These are phyloP conservation scores for Hiodon tergisus DNA, from an alignment of 2,113 vertebrate species.

Conservation along the genomic window DNA sequence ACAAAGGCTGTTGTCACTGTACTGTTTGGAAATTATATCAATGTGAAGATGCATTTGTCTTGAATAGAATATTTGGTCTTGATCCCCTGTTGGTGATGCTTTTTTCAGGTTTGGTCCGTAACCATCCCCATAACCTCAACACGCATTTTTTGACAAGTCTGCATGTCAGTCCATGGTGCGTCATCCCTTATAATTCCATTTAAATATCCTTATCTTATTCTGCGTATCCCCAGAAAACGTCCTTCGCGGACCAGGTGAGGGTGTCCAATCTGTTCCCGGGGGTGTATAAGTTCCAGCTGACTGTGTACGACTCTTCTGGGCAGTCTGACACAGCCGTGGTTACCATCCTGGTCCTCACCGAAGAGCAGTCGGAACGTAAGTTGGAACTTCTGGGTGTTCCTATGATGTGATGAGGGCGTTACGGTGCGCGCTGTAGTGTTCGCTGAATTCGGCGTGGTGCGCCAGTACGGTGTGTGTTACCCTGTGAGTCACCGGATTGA, in stretches of 20 bases:
- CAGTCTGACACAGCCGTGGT: conserved; percentile 65
- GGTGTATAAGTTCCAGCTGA: conserved; percentile 78
- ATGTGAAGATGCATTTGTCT: background rate
- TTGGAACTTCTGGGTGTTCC: conserved; percentile 9
- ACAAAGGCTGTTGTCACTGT: too few relatives aligned
- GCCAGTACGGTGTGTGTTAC: background rate
- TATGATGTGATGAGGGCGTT: background rate
- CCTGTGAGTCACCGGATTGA: too few relatives aligned
- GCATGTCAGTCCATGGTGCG: background rate
- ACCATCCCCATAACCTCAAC: too few relatives aligned
- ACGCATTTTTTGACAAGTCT: background rate
- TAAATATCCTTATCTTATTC: background rate
- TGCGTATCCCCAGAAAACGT: conserved; percentile 56
- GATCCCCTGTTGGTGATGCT: background rate
- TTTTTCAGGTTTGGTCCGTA: background rate
- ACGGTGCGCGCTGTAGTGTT: background rate
- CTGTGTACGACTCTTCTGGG: conserved; percentile 52
- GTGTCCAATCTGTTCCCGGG: conserved; percentile 78
- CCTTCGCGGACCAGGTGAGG: conserved; percentile 51
- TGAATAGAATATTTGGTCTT: background rate
- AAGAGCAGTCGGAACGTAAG: conserved; percentile 82
- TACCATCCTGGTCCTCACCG: conserved; percentile 75
- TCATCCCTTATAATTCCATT: background rate
- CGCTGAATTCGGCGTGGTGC: background rate
- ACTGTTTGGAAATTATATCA: background rate